Percentiles rank a stretch among this genome's conserved stretches.
phyloP scores from a whole-genome alignment of 1,140 invertebrate species.

The Heterodera carotae region DNA sequence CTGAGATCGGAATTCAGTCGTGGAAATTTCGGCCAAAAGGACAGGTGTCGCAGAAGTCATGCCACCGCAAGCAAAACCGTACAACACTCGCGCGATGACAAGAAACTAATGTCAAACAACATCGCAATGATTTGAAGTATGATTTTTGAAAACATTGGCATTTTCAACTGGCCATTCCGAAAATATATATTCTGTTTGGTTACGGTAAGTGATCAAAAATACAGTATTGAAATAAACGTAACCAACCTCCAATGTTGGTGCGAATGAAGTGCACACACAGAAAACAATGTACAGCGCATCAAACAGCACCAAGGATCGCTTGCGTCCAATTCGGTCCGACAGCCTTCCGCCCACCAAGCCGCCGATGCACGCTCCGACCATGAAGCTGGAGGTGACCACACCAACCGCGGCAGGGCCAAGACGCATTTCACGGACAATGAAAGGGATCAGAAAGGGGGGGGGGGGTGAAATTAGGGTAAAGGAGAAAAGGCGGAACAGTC shows the following conservation, averaged over 20 bases:
- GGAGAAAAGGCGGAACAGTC: neutral
- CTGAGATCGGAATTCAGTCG: slow-evolving; percentile 14
- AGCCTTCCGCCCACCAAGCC: slow-evolving; percentile 16
- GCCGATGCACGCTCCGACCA: slow-evolving; percentile 22
- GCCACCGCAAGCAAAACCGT: slow-evolving; percentile 16
- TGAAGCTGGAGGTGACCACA: slow-evolving; percentile 13
- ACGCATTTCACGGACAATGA: slow-evolving; percentile 19
- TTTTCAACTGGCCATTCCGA: no score
- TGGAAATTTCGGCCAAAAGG: slow-evolving; percentile 22
- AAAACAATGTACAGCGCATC: slow-evolving; percentile 17
- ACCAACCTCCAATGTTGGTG: slow-evolving; percentile 11
- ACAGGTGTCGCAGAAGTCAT: slow-evolving; percentile 19
- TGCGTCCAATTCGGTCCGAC: slow-evolving; percentile 16
- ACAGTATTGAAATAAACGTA: no score
- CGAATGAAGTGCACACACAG: slow-evolving; percentile 8
- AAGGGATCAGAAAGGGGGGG: neutral
- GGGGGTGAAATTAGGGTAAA: no score
- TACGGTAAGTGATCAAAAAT: no score
- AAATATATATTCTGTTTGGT: no score
- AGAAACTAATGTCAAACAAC: no score
- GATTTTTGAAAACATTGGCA: no score
- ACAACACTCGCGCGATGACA: slow-evolving; percentile 2
- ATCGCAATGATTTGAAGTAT: neutral
- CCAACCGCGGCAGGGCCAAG: slow-evolving; percentile 17
- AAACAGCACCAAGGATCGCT: slow-evolving; percentile 19